Evolutionary conservation across 2,888 invertebrate species (phyloP).

Genomic region (Aleiodes leptofemur): DNA sequence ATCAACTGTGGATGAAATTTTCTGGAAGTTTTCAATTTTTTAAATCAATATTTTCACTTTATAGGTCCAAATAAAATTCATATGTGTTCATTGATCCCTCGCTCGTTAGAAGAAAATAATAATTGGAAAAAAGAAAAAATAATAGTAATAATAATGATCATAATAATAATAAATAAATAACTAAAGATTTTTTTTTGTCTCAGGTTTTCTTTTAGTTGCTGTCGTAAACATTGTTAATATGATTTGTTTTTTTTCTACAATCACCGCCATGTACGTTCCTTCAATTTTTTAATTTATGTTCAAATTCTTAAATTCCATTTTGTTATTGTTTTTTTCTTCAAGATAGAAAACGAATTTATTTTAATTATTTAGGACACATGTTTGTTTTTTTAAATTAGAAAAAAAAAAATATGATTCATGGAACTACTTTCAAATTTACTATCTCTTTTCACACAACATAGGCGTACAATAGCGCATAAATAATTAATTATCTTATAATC

Average conservation of each 20-base stretch:
- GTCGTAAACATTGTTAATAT: slow-evolving; percentile 16
- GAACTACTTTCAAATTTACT: slow-evolving; percentile 62
- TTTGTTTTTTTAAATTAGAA: neutral
- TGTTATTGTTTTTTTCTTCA: neutral
- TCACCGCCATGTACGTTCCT: slow-evolving; percentile 12
- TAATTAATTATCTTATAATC: slow-evolving; percentile 64
- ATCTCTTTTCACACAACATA: slow-evolving; percentile 67
- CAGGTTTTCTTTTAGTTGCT: slow-evolving; percentile 14
- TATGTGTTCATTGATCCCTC: no score
- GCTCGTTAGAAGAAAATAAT: no score
- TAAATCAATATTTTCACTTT: no score
- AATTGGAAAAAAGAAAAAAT: no score
- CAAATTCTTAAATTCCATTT: slow-evolving; percentile 18
- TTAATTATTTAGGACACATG: neutral
- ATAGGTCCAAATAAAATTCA: no score
- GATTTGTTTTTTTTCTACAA: slow-evolving; percentile 1
- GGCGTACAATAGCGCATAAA: slow-evolving; percentile 66
- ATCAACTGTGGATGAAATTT: no score
- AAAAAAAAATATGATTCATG: neutral
- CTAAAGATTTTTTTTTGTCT: neutral
- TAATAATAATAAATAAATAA: slow-evolving; percentile 27
- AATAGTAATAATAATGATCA: neutral
- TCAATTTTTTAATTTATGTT: neutral
- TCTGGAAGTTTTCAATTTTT: no score
- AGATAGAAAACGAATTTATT: slow-evolving; percentile 12